Base-by-base conservation (phyloP, 2,113 vertebrate genomes). In the Eubucco bourcierii region DNA sequence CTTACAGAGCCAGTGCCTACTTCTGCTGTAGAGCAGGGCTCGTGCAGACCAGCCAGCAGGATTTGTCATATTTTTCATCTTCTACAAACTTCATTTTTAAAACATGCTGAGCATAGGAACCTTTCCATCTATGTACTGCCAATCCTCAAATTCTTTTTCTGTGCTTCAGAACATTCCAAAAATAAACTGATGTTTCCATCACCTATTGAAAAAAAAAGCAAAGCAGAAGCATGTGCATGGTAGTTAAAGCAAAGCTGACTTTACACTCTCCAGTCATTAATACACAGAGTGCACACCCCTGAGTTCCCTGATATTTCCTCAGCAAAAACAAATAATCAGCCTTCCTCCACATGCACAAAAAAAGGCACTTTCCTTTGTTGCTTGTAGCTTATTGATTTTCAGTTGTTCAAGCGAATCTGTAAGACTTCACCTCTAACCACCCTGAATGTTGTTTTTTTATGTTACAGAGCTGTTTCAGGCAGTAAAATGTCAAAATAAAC, bases 401-500 rank as follows among this genome's bases (percentile, higher is more conserved):
- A 84, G 76, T 82, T 93, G 74, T 82, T 93, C 56, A 52, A 72
- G 31, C 53, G 47, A 77, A 60, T 37, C 75, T 87, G 59, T 66
- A 82, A 94, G 78, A 20, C 23, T 64, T 87, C 84, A 90, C 47
- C 72, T 84, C 64, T 64, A 82, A 80, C 47, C 0, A 0, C 56
- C 50, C 72, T 52, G 58, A 56, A 13, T 14, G 52, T 77, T 14
- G 52, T 80, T 46, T 28, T 90, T 90, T 83, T 80, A 56, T 67
- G 67, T 85, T 89, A 82, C 52, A 72, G 41, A 80, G 33, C 65
- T 71, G n/a, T 71, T 87, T 71, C 88, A 85, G 72, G 75, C 84
- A 93, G 72, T 60, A 92, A 84, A 94, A 77, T 19, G 60, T 80
- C 91, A 95, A 87, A 94, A 93, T 65, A 94, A 94, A 80, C 65